Evolutionary conservation across 2,113 vertebrate genomes (phyloP), one percentile per base, ranked within the genome.

Genomic region (Solenodon paradoxus): DNA sequence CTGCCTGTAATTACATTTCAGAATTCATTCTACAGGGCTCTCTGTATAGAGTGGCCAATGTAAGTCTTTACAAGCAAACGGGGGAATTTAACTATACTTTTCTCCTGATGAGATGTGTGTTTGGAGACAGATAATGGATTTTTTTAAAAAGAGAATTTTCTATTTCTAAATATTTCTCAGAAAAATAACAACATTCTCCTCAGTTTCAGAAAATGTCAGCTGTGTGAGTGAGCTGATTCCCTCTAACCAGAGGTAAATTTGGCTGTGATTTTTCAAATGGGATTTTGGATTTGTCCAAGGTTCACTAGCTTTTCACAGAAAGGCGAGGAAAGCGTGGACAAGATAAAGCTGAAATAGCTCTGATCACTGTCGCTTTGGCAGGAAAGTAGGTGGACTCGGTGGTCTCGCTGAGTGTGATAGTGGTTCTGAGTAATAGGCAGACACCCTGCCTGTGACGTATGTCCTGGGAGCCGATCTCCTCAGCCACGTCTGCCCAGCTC

Each of bases 261-360:
- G 40, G n/a, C 30, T 7, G 2, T 78, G 28, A 15, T 16, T 90
- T 59, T 89, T 84, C 51, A 42, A n/a, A 84, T 61, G n/a, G n/a
- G n/a, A n/a, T n/a, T n/a, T 20, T 16, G 11, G 0, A 15, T 63
- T 53, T 71, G 32, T 49, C 51, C 22, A n/a, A 38, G n/a, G 45
- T 30, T 22, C 26, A 30, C 66, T 68, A 68, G 16, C 49, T 47
- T 66, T 57, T 38, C 16, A 38, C 4, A 8, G 8, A 55, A 74
- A 64, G 12, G 40, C 22, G 16, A 10, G 28, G 28, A 28, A n/a
- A 53, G n/a, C 8, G 12, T 64, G 53, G 32, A 69, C 9, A 26
- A 53, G 53, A n/a, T 32, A 40, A 1, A 0, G 9, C 0, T 2
- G 26, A 30, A 40, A 38, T 8, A 1, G 0, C 22, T 32, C 32